Conservation (phyloP, 2,113 vertebrate genomes). For the Myotis davidii region DNA sequence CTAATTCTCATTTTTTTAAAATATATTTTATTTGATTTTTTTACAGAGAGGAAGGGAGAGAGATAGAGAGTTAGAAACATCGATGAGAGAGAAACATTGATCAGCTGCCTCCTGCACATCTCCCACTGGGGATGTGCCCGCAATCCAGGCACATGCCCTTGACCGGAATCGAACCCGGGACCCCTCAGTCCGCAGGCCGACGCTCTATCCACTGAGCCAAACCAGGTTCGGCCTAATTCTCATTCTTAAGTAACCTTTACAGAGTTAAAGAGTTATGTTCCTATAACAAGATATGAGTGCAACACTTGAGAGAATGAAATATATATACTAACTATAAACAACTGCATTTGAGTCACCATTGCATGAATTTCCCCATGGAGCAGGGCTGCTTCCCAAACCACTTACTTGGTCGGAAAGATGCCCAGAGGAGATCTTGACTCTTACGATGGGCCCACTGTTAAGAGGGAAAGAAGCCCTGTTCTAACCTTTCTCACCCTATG, state of each 20-base stretch:
- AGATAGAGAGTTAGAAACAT: too few relatives aligned
- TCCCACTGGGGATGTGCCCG: too few relatives aligned
- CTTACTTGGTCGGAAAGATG: neutral
- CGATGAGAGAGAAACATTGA: too few relatives aligned
- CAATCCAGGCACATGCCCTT: too few relatives aligned
- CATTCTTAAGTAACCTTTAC: neutral
- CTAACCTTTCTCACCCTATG: neutral
- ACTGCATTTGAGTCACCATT: neutral
- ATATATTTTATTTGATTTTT: too few relatives aligned
- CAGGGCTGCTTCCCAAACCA: neutral
- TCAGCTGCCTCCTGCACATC: too few relatives aligned
- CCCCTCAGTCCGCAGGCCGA: too few relatives aligned
- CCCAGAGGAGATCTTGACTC: neutral
- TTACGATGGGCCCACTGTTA: too few relatives aligned
- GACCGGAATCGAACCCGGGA: too few relatives aligned
- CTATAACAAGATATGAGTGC: accelerated
- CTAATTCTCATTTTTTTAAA: neutral
- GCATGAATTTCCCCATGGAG: neutral
- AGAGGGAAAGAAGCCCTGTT: neutral
- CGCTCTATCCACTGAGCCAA: too few relatives aligned
- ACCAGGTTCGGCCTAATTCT: too few relatives aligned
- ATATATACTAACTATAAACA: neutral
- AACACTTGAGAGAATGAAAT: neutral
- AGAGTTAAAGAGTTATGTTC: neutral
- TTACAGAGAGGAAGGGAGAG: too few relatives aligned